A percentile compares a stretch with the other conserved stretches of the same genome.
Evolutionary conservation across 2,797 vertebrate species (phyloP).

Genomic region (Diceros bicornis): DNA sequence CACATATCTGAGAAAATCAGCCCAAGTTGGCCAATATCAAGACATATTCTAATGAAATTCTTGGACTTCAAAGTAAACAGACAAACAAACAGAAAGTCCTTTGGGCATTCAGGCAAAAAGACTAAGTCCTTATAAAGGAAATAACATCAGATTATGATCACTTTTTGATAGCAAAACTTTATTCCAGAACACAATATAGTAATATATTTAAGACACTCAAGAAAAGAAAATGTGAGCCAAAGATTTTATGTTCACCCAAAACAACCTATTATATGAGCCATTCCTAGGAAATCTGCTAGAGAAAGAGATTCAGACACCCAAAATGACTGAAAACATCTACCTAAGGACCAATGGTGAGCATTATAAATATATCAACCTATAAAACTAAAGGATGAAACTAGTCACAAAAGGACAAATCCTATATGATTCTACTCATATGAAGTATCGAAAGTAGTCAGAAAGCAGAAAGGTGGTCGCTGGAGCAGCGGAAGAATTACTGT

Average conservation of each 20-base stretch:
- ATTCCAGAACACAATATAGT: neutral
- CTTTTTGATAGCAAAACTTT: neutral
- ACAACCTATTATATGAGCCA: neutral
- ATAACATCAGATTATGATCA: neutral
- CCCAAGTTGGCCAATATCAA: neutral
- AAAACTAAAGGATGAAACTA: neutral
- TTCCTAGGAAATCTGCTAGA: neutral
- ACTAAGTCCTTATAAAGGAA: neutral
- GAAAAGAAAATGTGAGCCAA: neutral
- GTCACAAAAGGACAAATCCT: neutral
- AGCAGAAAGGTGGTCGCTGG: neutral
- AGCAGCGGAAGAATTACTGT: neutral
- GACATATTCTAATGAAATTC: conserved; percentile 3
- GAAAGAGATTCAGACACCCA: neutral
- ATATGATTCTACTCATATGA: neutral
- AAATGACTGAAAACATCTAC: neutral
- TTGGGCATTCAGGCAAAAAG: neutral
- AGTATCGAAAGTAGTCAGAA: neutral
- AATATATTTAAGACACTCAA: neutral
- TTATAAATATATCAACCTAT: neutral
- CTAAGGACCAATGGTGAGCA: neutral
- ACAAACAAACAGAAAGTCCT: neutral
- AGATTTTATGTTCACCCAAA: neutral
- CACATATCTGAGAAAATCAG: neutral
- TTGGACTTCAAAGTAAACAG: neutral